phyloP scores from a whole-genome alignment of 2,113 vertebrate species.

The Limanda limanda region DNA sequence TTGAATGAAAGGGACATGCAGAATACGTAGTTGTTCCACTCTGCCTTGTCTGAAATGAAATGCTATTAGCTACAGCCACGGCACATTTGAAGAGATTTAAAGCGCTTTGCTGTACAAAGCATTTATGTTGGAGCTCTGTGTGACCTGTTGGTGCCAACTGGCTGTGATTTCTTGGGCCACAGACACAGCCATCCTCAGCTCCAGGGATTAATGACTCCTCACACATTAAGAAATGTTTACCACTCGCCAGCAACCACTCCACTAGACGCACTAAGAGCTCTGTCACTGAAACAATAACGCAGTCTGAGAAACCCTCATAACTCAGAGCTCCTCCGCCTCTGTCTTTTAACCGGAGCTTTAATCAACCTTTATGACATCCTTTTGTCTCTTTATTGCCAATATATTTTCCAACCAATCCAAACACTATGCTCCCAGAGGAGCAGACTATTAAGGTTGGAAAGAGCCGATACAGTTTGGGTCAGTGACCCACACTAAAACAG shows the following conservation, averaged over 20 bases:
- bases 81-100: conserved; percentile 62
- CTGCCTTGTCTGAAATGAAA: conserved; percentile 30
- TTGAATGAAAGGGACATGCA: conserved; percentile 9
- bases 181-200: conserved; percentile 71
- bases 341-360: conserved; percentile 85
- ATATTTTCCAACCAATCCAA: conserved; percentile 85
- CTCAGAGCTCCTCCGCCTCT: conserved; percentile 80
- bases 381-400: conserved; percentile 87
- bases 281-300: conserved; percentile 84
- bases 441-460: conserved; percentile 81
- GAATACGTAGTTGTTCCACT: conserved; percentile 5
- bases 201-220: conserved; percentile 82
- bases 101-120: conserved; percentile 59
- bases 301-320: conserved; percentile 81
- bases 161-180: conserved; percentile 76
- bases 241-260: conserved; percentile 71
- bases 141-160: conserved; percentile 76
- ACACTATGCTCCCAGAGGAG: conserved; percentile 82
- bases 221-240: conserved; percentile 82
- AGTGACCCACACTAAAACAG: conserved; percentile 82
- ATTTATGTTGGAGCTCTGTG: conserved; percentile 61
- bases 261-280: conserved; percentile 80
- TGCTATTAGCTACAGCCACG: conserved; percentile 28
- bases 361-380: conserved; percentile 87
- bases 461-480: conserved; percentile 81